phyloP scores from a whole-genome alignment of 2,113 vertebrate genomes.

The Lamprotornis superbus region DNA sequence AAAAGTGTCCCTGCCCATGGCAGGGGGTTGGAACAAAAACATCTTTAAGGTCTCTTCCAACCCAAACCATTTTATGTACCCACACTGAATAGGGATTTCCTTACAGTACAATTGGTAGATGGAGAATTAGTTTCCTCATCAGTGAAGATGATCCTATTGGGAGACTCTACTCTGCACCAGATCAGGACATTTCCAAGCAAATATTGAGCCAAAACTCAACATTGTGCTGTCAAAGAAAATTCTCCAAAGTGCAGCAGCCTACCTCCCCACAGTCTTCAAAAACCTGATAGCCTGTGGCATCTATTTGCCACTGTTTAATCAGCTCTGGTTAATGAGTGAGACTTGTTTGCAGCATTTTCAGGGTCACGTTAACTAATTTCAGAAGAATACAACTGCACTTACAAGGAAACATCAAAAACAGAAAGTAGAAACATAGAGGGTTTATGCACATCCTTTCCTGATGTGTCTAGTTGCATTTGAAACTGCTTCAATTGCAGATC shows the following conservation, averaged over 20 bases:
- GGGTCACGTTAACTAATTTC: not conserved
- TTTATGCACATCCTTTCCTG: not conserved
- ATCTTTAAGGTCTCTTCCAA: not conserved
- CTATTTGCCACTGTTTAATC: not conserved
- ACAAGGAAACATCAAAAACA: not conserved
- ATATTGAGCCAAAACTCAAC: not conserved
- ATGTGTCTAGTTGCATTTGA: not conserved
- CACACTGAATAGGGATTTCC: rapidly evolving
- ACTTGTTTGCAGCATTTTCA: not conserved
- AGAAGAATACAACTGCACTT: not conserved
- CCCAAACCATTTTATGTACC: not conserved
- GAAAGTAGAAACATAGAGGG: not conserved
- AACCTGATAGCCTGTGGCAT: not conserved
- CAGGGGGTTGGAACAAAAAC: not conserved
- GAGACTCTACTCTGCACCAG: not conserved
- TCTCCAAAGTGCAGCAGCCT: not conserved
- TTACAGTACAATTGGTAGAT: not conserved
- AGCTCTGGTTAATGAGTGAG: rapidly evolving
- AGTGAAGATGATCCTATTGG: not conserved
- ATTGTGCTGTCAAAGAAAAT: not conserved
- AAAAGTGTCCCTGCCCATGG: not conserved
- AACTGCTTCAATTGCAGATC: not conserved
- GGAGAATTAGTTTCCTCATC: not conserved
- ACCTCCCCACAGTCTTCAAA: not conserved
- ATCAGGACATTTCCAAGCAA: not conserved